A percentile compares a stretch with the other conserved stretches of the same genome.
These are phyloP conservation scores for Aythya baeri DNA, from an alignment of 2,113 vertebrate species.

Conservation along the genomic window DNA sequence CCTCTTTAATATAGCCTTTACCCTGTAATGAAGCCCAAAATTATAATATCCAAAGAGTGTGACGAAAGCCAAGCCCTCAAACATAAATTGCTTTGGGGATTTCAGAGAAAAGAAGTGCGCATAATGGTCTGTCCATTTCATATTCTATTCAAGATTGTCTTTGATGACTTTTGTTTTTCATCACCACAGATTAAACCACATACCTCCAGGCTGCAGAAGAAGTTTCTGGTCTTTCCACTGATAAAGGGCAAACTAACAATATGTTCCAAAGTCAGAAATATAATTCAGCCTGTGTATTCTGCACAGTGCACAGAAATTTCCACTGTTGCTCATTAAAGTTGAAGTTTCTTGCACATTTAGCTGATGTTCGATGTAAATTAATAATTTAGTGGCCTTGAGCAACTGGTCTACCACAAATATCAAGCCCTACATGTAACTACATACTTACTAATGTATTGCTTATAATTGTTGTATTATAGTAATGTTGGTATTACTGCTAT, in stretches of 20 bases:
- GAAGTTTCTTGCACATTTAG: conserved; percentile 36
- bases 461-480: conserved; percentile 35
- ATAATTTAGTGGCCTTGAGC: conserved; percentile 72
- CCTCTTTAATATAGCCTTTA: not conserved
- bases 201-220: not conserved
- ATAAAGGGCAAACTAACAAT: not conserved
- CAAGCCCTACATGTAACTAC: conserved; percentile 40
- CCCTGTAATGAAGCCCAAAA: conserved; percentile 12
- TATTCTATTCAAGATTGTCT: not conserved
- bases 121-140: not conserved
- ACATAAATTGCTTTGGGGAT: not conserved
- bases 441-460: conserved; percentile 46
- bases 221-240: not conserved
- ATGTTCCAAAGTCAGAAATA: not conserved
- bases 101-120: not conserved
- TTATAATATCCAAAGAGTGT: conserved; percentile 8
- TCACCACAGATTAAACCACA: not conserved
- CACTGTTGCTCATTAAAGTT: not conserved
- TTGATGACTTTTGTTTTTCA: not conserved
- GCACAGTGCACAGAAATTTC: not conserved
- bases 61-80: conserved; percentile 3
- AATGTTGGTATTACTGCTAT: not conserved
- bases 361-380: conserved; percentile 23
- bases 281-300: not conserved
- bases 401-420: conserved; percentile 53